A percentile compares a stretch with the other conserved stretches of the same genome.
These are phyloP conservation scores for Gymnothorax javanicus DNA, from an alignment of 2,797 vertebrate genomes.

Conservation along the genomic window DNA sequence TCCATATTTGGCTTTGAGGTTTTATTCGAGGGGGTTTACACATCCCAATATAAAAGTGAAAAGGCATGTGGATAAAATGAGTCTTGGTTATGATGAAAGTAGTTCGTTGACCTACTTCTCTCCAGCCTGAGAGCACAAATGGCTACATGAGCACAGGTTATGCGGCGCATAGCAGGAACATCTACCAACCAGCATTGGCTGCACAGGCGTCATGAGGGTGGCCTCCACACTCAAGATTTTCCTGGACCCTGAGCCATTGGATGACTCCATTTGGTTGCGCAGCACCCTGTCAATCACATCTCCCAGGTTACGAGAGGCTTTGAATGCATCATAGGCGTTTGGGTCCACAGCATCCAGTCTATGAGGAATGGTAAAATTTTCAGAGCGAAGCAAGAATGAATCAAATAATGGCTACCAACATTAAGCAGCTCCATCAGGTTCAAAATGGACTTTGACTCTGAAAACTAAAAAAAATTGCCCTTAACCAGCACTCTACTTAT, in stretches of 20 bases:
- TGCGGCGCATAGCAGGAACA: not conserved
- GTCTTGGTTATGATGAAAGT: not conserved
- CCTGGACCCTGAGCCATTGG: slow-evolving; percentile 79
- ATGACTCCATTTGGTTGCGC: slow-evolving; percentile 84
- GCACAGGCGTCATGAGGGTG: slow-evolving; percentile 92
- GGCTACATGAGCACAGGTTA: not conserved
- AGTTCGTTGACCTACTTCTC: not conserved
- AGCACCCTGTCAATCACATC: slow-evolving; percentile 92
- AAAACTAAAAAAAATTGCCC: too few species aligned
- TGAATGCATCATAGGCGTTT: slow-evolving; percentile 96
- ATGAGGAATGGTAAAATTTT: not conserved
- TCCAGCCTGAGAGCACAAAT: not conserved
- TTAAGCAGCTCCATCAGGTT: not conserved
- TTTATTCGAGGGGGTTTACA: not conserved
- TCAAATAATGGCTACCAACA: not conserved
- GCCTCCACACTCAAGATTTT: slow-evolving; percentile 87
- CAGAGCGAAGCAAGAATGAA: not conserved
- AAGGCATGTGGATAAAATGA: not conserved
- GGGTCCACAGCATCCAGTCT: slow-evolving; percentile 95
- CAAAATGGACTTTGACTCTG: too few species aligned
- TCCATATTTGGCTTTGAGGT: not conserved
- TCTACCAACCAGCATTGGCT: slow-evolving; percentile 92
- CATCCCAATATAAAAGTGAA: too few species aligned
- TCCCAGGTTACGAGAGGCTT: slow-evolving; percentile 92
- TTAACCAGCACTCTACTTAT: too few species aligned